Evolutionary conservation across 2,797 vertebrate species (phyloP).

Genomic region (Pangasius macronema): DNA sequence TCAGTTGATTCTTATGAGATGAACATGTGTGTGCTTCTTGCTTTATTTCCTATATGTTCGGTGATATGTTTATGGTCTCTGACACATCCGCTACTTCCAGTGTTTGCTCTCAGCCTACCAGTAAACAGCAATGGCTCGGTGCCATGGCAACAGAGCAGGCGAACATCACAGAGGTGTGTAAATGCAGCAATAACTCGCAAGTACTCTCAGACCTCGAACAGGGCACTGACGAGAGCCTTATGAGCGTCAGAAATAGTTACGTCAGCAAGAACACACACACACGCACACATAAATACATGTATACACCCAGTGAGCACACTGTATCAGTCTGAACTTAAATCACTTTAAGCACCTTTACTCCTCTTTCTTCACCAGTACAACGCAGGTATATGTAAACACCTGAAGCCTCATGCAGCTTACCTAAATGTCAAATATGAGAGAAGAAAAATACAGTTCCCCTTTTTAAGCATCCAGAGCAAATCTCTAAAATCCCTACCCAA

Average conservation of each 20-base stretch:
- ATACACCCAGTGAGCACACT: background rate
- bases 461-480: constrained; percentile 14
- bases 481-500: background rate
- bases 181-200: constrained; percentile 42
- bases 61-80: constrained; percentile 38
- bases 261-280: background rate
- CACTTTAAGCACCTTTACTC: background rate
- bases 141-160: constrained; percentile 55
- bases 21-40: background rate
- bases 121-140: constrained; percentile 49
- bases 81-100: constrained; percentile 44
- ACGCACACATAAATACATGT: background rate
- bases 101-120: constrained; percentile 34
- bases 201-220: constrained; percentile 25
- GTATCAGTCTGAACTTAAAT: background rate
- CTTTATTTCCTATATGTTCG: background rate
- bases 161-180: constrained; percentile 52
- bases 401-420: background rate
- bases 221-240: constrained; percentile 16
- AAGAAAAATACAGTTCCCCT: background rate
- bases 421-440: background rate
- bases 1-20: background rate
- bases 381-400: constrained; percentile 14
- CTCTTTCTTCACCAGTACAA: background rate
- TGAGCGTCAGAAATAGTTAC: constrained; percentile 17